Evolutionary conservation across 64 coral and sea anemone species (phyloP).

Genomic region (Actinia tenebrosa): DNA sequence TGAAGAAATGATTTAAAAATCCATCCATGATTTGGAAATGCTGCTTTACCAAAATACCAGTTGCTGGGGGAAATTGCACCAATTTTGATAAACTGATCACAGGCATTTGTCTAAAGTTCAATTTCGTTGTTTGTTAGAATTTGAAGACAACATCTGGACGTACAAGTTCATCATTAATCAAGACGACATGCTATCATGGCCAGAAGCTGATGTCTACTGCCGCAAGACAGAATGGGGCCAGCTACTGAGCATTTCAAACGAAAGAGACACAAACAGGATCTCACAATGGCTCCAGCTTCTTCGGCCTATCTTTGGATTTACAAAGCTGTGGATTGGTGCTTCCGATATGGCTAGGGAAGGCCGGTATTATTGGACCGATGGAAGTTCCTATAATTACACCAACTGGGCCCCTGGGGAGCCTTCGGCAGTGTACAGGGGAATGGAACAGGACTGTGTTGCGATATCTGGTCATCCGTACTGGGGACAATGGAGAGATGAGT

Average conservation of each 20-base stretch:
- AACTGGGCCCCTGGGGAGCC: conserved; percentile 54
- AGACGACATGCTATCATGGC: conserved; percentile 59
- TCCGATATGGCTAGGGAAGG: conserved; percentile 19
- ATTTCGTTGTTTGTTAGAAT: conserved; percentile 28
- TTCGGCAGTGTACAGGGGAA: conserved; percentile 12
- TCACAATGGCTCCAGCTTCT: conserved; percentile 9
- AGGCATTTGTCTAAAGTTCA: neutral
- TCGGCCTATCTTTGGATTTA: conserved; percentile 32
- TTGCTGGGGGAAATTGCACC: no score
- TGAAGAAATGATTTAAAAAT: no score
- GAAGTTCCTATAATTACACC: conserved; percentile 21
- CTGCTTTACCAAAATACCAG: no score
- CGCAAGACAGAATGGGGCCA: conserved; percentile 55
- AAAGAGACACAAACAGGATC: conserved; percentile 28
- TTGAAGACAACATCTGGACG: conserved; percentile 41
- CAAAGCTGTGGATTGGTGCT: conserved; percentile 62
- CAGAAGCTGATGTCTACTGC: conserved; percentile 70
- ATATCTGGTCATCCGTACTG: conserved; percentile 17
- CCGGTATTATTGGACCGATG: conserved; percentile 46
- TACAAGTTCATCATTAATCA: conserved; percentile 55
- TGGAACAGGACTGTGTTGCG: conserved; percentile 51
- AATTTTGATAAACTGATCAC: no score
- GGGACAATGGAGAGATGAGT: conserved; percentile 50
- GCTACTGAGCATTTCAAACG: conserved; percentile 25
- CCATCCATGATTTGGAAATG: no score